Evolutionary conservation across 1,140 invertebrate species (phyloP).

Genomic region (Fopius arisanus): DNA sequence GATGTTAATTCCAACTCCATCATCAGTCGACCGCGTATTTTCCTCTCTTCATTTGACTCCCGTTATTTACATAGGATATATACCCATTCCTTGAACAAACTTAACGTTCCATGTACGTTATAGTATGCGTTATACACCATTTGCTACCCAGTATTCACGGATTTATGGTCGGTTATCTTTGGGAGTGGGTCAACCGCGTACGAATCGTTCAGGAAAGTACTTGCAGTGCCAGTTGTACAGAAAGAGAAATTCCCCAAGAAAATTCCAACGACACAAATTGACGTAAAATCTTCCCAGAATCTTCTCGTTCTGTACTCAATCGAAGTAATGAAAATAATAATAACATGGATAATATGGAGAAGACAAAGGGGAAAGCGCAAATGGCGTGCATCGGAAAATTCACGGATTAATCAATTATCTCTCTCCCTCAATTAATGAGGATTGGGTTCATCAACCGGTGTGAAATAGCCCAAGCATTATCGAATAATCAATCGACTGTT

Average conservation of each 20-base stretch:
- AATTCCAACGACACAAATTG: no score
- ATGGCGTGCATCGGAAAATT: no score
- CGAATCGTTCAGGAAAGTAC: not conserved
- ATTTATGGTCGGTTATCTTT: not conserved
- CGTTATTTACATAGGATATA: not conserved
- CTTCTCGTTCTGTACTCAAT: no score
- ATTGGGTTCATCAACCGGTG: not conserved
- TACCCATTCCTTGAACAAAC: not conserved
- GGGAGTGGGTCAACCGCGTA: not conserved
- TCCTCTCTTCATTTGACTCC: not conserved
- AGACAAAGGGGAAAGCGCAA: no score
- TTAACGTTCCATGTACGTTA: not conserved
- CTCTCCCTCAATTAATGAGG: not conserved
- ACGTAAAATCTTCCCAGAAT: no score
- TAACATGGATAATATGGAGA: no score
- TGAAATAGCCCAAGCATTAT: not conserved
- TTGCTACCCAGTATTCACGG: not conserved
- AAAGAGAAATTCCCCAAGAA: no score
- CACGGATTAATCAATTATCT: not conserved
- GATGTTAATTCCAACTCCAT: not conserved
- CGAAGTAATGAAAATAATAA: no score
- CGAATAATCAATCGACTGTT: constrained; percentile 1
- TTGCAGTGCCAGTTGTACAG: not conserved
- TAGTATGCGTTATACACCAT: not conserved
- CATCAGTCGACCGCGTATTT: not conserved